Conservation (phyloP, 1,140 invertebrate genomes). For the Calephelis virginiensis region DNA sequence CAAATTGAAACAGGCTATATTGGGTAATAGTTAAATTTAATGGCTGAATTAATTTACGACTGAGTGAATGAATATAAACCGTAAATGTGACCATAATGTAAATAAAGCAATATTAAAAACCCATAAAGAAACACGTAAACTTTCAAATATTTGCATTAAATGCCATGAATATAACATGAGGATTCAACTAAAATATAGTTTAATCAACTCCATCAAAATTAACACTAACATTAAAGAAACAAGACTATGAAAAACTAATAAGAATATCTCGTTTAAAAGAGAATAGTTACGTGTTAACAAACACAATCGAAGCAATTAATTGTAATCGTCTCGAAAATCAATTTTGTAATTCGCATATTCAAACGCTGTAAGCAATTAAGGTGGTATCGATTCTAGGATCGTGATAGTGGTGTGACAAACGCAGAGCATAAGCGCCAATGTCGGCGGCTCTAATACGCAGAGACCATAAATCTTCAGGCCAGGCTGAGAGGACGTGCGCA, state of each 20-base stretch:
- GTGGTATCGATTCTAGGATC: conserved; percentile 41
- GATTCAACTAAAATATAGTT: too few relatives aligned
- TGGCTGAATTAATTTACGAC: too few relatives aligned
- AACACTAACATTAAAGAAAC: background rate
- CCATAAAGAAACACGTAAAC: too few relatives aligned
- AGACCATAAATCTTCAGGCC: conserved; percentile 62
- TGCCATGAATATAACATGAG: too few relatives aligned
- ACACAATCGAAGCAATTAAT: conserved; percentile 10
- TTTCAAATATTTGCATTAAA: too few relatives aligned
- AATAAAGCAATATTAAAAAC: too few relatives aligned
- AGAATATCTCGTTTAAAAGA: background rate
- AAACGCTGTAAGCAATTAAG: conserved; percentile 50
- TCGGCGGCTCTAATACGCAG: conserved; percentile 42
- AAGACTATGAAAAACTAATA: background rate
- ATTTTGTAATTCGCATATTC: conserved; percentile 20
- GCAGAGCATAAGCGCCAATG: conserved; percentile 45
- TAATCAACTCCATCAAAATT: background rate
- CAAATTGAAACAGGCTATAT: too few relatives aligned
- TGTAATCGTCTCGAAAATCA: conserved; percentile 4
- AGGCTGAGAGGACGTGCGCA: conserved; percentile 57
- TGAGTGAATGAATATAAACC: too few relatives aligned
- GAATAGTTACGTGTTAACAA: conserved; percentile 3
- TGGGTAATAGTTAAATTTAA: too few relatives aligned
- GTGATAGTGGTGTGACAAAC: conserved; percentile 64
- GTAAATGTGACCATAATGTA: too few relatives aligned